phyloP scores from a whole-genome alignment of 2,888 invertebrate species.

The Tiphia femorata region DNA sequence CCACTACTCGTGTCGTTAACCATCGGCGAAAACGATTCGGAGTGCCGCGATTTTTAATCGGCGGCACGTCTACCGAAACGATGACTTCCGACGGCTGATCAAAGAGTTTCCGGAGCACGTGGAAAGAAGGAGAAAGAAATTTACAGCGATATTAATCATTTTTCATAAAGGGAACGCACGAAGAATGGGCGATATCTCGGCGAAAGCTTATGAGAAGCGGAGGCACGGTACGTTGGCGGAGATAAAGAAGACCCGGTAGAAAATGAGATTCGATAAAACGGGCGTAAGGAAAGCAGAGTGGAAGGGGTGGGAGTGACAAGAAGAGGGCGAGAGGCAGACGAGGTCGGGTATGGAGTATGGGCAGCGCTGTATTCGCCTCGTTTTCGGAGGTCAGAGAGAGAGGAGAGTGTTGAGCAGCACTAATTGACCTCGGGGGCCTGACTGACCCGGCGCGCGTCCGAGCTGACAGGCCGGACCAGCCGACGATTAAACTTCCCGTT shows the following conservation, averaged over 20 bases:
- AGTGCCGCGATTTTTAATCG: no score
- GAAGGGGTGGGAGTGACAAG: constrained; percentile 12
- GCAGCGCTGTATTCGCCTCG: constrained; percentile 37
- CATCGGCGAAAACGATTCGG: no score
- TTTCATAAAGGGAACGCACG: no score
- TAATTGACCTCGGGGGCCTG: constrained; percentile 66
- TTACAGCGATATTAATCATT: no score
- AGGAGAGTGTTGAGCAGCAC: constrained; percentile 65
- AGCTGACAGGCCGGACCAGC: constrained; percentile 61
- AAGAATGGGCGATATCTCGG: no score
- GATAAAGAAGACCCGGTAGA: no score
- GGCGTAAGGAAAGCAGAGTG: background rate
- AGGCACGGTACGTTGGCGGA: constrained; percentile 19
- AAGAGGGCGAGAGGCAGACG: background rate
- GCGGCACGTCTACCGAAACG: no score
- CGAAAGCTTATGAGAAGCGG: constrained; percentile 15
- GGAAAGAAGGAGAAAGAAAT: no score
- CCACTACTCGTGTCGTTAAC: no score
- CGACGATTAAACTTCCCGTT: constrained; percentile 67
- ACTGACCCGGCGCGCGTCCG: constrained; percentile 66
- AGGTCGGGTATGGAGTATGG: background rate
- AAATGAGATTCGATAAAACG: no score
- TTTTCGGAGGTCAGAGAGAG: constrained; percentile 53
- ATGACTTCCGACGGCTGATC: no score
- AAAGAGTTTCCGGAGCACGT: no score